Evolutionary conservation across 2,888 invertebrate genomes (phyloP).

Genomic region (Pyrgus malvae): DNA sequence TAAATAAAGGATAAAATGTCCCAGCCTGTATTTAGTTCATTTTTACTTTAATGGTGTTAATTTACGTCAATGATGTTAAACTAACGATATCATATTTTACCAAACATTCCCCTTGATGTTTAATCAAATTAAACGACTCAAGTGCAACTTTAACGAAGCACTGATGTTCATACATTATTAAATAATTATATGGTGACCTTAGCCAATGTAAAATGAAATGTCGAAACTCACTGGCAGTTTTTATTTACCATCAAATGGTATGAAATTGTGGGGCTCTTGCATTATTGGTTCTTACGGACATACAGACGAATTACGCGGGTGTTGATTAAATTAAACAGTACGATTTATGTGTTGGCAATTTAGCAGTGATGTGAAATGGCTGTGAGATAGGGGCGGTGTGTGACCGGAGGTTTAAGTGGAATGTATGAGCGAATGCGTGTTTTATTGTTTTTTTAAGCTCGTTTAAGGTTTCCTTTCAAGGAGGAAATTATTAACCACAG

Average conservation of each 20-base stretch:
- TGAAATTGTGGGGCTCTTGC: conserved; percentile 45
- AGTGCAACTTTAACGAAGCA: conserved; percentile 47
- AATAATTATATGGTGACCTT: conserved; percentile 46
- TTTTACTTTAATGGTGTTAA: no score
- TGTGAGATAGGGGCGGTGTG: conserved; percentile 58
- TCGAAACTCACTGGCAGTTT: conserved; percentile 18
- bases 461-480: no score
- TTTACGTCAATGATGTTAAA: neutral
- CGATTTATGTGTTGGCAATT: conserved; percentile 76
- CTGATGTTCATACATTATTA: conserved; percentile 58
- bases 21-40: no score
- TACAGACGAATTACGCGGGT: conserved; percentile 57
- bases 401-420: conserved; percentile 52
- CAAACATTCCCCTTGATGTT: conserved; percentile 40
- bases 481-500: no score
- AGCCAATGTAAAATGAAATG: conserved; percentile 32
- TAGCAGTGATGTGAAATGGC: conserved; percentile 75
- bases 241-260: conserved; percentile 32
- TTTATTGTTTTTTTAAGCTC: neutral
- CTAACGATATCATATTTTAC: neutral
- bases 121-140: conserved; percentile 44
- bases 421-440: conserved; percentile 40
- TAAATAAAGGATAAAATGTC: no score
- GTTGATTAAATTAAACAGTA: conserved; percentile 79
- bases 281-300: conserved; percentile 47